phyloP scores from a whole-genome alignment of 2,797 vertebrate species.

The Austrolebias charrua region DNA sequence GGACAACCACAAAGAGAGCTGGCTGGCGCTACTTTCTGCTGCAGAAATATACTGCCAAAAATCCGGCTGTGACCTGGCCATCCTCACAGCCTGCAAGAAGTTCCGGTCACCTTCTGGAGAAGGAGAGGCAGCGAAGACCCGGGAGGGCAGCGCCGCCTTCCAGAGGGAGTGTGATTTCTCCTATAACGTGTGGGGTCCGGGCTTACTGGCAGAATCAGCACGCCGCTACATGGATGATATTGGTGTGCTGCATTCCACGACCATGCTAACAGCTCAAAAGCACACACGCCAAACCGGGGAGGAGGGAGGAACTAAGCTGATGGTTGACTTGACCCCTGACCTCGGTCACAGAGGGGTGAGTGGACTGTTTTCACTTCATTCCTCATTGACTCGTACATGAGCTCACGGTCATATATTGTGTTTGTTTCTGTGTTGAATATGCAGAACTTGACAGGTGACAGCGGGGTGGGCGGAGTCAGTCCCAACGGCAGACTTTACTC shows the following conservation, averaged over 20 bases:
- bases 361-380: not conserved
- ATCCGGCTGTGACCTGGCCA: constrained; percentile 88
- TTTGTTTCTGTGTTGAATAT: constrained; percentile 9
- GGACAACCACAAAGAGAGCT: constrained; percentile 90
- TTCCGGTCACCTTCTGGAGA: constrained; percentile 61
- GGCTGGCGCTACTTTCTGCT: constrained; percentile 85
- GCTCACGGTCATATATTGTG: not conserved
- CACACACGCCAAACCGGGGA: constrained; percentile 62
- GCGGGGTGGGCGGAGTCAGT: constrained; percentile 64
- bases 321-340: constrained; percentile 64
- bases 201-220: constrained; percentile 84
- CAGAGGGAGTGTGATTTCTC: constrained; percentile 76
- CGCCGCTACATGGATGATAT: constrained; percentile 90
- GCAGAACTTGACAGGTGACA: constrained; percentile 68
- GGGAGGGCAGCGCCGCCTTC: constrained; percentile 61
- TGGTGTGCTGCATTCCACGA: constrained; percentile 86
- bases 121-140: constrained; percentile 60
- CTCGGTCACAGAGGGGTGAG: constrained; percentile 69
- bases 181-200: constrained; percentile 85
- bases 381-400: not conserved
- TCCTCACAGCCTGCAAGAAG: constrained; percentile 85
- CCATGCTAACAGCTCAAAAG: constrained; percentile 79
- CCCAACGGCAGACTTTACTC: constrained; percentile 76
- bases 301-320: constrained; percentile 61
- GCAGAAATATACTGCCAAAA: constrained; percentile 86